phyloP scores from a whole-genome alignment of 1,140 invertebrate species.

The Platorchestia sp. region DNA sequence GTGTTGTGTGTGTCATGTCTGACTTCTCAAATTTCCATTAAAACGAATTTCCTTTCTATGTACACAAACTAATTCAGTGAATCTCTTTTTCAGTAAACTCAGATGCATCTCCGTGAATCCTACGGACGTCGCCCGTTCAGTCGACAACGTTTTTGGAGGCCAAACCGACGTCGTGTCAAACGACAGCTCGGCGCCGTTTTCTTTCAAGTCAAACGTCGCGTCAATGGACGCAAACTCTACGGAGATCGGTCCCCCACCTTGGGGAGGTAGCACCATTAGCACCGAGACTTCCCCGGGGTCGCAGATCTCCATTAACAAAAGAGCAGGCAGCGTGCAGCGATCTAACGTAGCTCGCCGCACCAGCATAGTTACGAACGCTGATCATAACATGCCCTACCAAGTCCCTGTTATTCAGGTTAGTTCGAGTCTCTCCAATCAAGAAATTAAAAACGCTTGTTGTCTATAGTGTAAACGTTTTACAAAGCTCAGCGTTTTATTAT shows the following conservation, averaged over 20 bases:
- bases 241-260: neutral
- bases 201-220: neutral
- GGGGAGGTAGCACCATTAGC: neutral
- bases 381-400: conserved; percentile 44
- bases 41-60: neutral
- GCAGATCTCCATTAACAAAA: neutral
- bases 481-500: no score
- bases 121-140: neutral
- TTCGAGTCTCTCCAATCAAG: neutral
- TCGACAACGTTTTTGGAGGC: neutral
- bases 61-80: no score
- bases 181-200: neutral
- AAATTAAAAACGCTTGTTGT: no score
- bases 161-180: neutral
- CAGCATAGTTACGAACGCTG: neutral
- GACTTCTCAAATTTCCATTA: neutral
- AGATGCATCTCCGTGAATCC: neutral
- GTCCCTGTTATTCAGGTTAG: conserved; percentile 37
- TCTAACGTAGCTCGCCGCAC: neutral
- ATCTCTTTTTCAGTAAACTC: neutral
- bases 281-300: neutral
- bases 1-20: neutral
- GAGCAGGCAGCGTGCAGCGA: neutral
- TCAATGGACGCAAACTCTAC: neutral
- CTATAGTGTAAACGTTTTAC: no score